Conservation (phyloP, 2,797 vertebrate genomes). For the Xiphophorus birchmanni region DNA sequence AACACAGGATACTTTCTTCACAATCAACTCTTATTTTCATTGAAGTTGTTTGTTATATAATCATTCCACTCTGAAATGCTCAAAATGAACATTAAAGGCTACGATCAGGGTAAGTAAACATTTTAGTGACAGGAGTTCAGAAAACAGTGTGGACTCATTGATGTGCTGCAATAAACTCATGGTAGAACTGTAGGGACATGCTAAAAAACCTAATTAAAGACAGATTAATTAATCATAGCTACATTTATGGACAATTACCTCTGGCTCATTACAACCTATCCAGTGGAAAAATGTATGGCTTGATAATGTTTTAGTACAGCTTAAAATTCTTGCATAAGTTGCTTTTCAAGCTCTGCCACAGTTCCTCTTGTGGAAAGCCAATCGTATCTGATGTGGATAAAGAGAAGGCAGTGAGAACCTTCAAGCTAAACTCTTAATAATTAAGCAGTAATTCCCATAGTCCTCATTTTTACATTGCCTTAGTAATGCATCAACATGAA, state of each 20-base stretch:
- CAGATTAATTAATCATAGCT: conserved; percentile 50
- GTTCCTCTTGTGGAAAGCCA: not conserved
- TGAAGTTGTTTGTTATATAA: not conserved
- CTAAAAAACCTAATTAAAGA: conserved; percentile 44
- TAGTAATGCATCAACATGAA: conserved; percentile 28
- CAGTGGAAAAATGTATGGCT: not conserved
- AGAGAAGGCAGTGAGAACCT: conserved; percentile 16
- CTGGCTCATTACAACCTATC: conserved; percentile 13
- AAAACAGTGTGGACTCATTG: conserved; percentile 54
- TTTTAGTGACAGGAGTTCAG: not conserved
- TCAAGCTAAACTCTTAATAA: conserved; percentile 42
- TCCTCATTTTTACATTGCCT: conserved; percentile 15
- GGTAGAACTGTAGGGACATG: conserved; percentile 53
- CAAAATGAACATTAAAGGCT: not conserved
- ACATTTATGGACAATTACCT: conserved; percentile 53
- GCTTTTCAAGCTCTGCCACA: conserved; percentile 4
- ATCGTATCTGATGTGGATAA: conserved; percentile 15
- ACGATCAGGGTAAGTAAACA: not conserved
- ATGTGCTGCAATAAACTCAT: conserved; percentile 59
- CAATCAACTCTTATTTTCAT: not conserved
- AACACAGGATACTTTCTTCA: too few species aligned
- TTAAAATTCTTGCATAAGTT: conserved; percentile 9
- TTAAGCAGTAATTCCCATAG: conserved; percentile 34
- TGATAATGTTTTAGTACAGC: not conserved
- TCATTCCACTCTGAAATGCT: not conserved